Percentiles rank a stretch among this genome's conserved stretches.
phyloP scores from a whole-genome alignment of 2,797 vertebrate species.

The Tadarida brasiliensis region DNA sequence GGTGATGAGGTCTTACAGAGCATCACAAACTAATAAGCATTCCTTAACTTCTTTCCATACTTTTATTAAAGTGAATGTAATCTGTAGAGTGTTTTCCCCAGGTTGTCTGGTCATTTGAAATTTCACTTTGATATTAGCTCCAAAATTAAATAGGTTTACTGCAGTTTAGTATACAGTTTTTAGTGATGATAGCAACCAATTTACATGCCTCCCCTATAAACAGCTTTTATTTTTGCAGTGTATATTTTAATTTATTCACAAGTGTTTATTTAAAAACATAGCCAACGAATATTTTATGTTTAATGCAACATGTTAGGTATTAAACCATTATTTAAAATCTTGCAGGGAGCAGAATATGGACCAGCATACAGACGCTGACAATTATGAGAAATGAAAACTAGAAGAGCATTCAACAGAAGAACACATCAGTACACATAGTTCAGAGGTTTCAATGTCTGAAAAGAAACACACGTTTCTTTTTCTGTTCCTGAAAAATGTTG shows the following conservation, averaged over 20 bases:
- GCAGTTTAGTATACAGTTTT: neutral
- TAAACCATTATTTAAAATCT: slow-evolving; percentile 47
- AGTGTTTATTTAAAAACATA: slow-evolving; percentile 45
- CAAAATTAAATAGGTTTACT: slow-evolving; percentile 60
- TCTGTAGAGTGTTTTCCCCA: neutral
- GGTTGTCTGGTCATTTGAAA: neutral
- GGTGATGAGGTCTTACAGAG: slow-evolving; percentile 1
- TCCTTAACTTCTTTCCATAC: neutral
- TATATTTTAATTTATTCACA: slow-evolving; percentile 50
- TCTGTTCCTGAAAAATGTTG: neutral
- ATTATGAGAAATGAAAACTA: neutral
- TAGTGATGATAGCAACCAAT: neutral
- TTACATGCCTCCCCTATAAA: neutral
- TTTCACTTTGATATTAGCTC: slow-evolving; percentile 32
- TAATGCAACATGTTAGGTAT: slow-evolving; percentile 51
- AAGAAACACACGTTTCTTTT: neutral
- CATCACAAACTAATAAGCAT: neutral
- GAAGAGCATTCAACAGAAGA: slow-evolving; percentile 5
- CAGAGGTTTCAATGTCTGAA: neutral
- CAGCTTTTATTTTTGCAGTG: slow-evolving; percentile 47
- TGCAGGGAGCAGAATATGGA: neutral
- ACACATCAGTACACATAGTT: neutral
- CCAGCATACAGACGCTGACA: neutral
- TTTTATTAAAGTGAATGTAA: slow-evolving; percentile 27
- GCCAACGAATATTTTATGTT: slow-evolving; percentile 40